Evolutionary conservation across 2,888 invertebrate genomes (phyloP), one percentile per base, ranked within the genome.

Genomic region (Poecilus cupreus): DNA sequence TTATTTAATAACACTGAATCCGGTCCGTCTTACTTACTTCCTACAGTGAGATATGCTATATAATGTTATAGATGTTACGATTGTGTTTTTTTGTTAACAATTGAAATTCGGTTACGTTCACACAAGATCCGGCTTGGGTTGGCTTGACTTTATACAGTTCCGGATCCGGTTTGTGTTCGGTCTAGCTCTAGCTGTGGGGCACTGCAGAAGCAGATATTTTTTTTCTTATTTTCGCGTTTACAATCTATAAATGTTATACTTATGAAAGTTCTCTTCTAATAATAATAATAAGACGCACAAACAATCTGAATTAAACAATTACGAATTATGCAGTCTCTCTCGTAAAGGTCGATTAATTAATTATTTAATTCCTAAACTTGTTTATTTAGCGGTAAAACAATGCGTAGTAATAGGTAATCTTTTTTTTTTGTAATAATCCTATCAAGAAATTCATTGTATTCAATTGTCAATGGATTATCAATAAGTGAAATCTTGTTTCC

Each of bases 371-470:
- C 54, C 80, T 80, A 81, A 49, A 54, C 8, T 80, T 80, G 54
- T 37, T 75, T 77, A 54, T 77, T 81, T 75, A 46, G 57, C 75
- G 54, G 81, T 60, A 81, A 80, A 81, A 81, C 75, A 81, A 75
- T 60, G 64, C 60, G 24, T 60, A 68, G 43, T 68, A 74, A 80
- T 74, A 24, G 46, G 49, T 74, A 46, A 74, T 74, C 24, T 16
- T 70, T 70, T 37, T 68, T 68, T 68, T 37, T 22, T 54, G 37
- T 70, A 39, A 70, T 80, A 49, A 80, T 54, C 70, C 51, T 80
- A 54, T 64, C 87, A 88, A 88, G 89, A 89, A 89, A 89, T 89
- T 89, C 89, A 89, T 89, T 89, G 89, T 89, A 89, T 89, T 85
- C 85, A 88, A 88, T 89, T 89, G 88, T 89, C 89, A 88, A 89